Evolutionary conservation across 2,888 invertebrate species (phyloP).

Genomic region (Electrophaes corylata): DNA sequence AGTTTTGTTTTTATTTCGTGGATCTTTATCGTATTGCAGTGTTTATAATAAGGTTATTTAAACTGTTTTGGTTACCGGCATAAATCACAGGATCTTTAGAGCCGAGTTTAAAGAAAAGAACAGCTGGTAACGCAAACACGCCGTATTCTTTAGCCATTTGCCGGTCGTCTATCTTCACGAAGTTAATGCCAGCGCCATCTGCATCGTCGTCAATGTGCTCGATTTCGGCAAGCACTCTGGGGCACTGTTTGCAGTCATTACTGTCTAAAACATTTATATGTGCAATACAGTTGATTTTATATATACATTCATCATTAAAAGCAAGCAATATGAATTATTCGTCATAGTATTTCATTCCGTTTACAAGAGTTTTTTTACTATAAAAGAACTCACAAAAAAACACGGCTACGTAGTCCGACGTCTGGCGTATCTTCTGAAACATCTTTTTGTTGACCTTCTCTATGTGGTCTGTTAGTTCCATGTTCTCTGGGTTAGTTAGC

Average conservation of each 20-base stretch:
- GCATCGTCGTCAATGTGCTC: conserved; percentile 98
- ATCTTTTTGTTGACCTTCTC: conserved; percentile 96
- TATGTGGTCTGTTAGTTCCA: conserved; percentile 96
- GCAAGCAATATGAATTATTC: conserved; percentile 4
- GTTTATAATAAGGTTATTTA: conserved; percentile 4
- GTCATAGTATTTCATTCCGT: not conserved
- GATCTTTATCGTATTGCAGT: conserved; percentile 3
- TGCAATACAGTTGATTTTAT: conserved; percentile 71
- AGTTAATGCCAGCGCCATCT: conserved; percentile 94
- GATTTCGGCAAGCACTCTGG: conserved; percentile 92
- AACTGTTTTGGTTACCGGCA: conserved; percentile 85
- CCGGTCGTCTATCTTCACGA: conserved; percentile 95
- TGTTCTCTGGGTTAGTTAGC: conserved; percentile 96
- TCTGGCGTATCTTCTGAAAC: conserved; percentile 95
- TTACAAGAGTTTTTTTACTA: conserved; percentile 12
- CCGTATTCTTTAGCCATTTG: conserved; percentile 94
- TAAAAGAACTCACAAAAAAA: conserved; percentile 92
- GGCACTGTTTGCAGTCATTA: conserved; percentile 97
- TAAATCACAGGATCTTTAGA: conserved; percentile 96
- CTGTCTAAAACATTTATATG: conserved; percentile 90
- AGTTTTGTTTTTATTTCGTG: conserved; percentile 24
- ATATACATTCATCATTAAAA: conserved; percentile 35
- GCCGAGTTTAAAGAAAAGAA: conserved; percentile 94
- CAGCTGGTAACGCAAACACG: conserved; percentile 95
- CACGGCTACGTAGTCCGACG: conserved; percentile 95